These are phyloP conservation scores for Microctonus hyperodae DNA, from an alignment of 2,888 invertebrate species.

Conservation along the genomic window DNA sequence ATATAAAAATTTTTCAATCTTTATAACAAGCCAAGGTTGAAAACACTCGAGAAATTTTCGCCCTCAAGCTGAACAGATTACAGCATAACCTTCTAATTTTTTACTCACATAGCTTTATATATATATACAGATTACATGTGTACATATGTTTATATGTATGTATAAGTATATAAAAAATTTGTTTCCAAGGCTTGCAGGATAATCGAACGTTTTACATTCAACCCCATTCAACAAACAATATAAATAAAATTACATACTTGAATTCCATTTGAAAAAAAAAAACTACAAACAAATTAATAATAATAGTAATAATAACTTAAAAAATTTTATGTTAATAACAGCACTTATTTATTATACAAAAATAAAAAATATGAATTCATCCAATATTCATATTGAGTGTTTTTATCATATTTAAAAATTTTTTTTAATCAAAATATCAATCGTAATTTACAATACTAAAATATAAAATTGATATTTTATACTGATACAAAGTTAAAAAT, in stretches of 20 bases:
- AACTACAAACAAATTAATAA: neutral
- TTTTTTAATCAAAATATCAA: neutral
- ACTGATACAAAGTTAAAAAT: too few species aligned
- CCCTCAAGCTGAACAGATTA: neutral
- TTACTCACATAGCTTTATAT: neutral
- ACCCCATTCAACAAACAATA: neutral
- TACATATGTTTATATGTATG: neutral
- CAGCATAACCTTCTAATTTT: conserved; percentile 9
- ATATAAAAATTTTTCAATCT: neutral
- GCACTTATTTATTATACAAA: too few species aligned
- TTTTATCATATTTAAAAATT: neutral
- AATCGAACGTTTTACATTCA: neutral
- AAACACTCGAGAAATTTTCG: neutral
- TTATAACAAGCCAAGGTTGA: neutral
- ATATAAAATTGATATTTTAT: too few species aligned
- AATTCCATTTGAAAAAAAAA: neutral
- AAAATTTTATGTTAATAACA: too few species aligned
- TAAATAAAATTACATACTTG: neutral
- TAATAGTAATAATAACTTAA: neutral
- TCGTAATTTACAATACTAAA: too few species aligned
- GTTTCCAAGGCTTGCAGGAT: neutral
- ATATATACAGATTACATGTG: neutral
- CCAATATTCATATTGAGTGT: neutral
- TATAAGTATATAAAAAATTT: too few species aligned
- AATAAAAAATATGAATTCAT: neutral